Conservation (phyloP, 1,140 invertebrate species). For the Apis mellifera region Amel_HAv3.1 CM009935.2:6740501-6741000, state of each 20-base stretch:
- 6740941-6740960: too few species aligned
- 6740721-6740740: conserved; percentile 79
- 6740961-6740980: too few species aligned
- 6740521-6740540: too few species aligned
- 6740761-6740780: conserved; percentile 74
- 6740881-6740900: not conserved
- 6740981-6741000: too few species aligned
- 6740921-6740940: too few species aligned
- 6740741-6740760: conserved; percentile 71
- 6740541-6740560: too few species aligned
- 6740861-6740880: not conserved
- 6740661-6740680: not conserved
- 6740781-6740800: conserved; percentile 74
- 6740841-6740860: conserved; percentile 39
- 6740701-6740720: not conserved
- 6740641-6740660: not conserved
- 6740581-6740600: too few species aligned
- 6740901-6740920: too few species aligned
- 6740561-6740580: too few species aligned
- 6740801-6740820: conserved; percentile 75
- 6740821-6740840: conserved; percentile 70
- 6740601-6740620: too few species aligned
- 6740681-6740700: not conserved
- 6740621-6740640: too few species aligned
- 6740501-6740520: too few species aligned